Percentiles rank a stretch among this genome's conserved stretches.
Evolutionary conservation across 2,888 invertebrate genomes (phyloP).

Genomic region (Blera fallax): DNA sequence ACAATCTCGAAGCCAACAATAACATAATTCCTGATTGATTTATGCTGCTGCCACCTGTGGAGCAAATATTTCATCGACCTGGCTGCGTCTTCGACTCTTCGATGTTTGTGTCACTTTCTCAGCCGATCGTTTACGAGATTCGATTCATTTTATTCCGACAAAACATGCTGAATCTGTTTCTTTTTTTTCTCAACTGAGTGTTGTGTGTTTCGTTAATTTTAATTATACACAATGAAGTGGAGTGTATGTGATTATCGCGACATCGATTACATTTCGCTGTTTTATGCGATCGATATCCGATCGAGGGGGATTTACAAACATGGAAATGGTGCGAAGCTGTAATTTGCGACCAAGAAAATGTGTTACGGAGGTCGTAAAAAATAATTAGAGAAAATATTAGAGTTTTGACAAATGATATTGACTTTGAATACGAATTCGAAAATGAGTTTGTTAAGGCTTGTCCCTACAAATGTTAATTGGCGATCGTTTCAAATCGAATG

Average conservation of each 20-base stretch:
- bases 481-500: background rate
- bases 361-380: conserved; percentile 50
- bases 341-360: conserved; percentile 21
- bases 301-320: background rate
- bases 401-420: conserved; percentile 6
- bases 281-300: background rate
- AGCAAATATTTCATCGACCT: conserved; percentile 64
- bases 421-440: background rate
- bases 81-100: conserved; percentile 1
- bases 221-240: conserved; percentile 1
- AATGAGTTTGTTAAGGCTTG: background rate
- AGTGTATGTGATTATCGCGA: background rate
- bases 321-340: conserved; percentile 9
- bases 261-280: background rate
- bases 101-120: conserved; percentile 47
- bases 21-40: conserved; percentile 66
- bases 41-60: conserved; percentile 64
- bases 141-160: conserved; percentile 33
- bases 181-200: background rate
- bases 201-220: background rate
- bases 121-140: conserved; percentile 38
- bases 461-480: background rate
- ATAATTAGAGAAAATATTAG: conserved; percentile 43
- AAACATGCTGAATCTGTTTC: background rate
- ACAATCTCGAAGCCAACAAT: conserved; percentile 19